Percentiles rank a stretch among this genome's conserved stretches.
These are phyloP conservation scores for Phortica okadai DNA, from an alignment of 2,888 invertebrate species.

Conservation along the genomic window DNA sequence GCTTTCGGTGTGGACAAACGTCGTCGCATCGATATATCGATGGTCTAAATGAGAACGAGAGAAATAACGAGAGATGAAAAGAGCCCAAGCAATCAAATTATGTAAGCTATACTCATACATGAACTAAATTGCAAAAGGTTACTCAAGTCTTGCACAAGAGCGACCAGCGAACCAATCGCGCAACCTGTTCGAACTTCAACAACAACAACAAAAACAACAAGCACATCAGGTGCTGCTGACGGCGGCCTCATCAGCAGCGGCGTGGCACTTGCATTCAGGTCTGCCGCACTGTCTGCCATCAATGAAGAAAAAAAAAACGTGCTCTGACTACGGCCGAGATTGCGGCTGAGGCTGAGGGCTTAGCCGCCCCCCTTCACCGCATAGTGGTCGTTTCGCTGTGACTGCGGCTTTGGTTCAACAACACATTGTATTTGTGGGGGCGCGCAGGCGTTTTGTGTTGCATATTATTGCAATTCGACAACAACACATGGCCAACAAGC, in stretches of 20 bases:
- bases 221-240: slow-evolving; percentile 54
- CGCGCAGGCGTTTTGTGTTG: slow-evolving; percentile 35
- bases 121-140: slow-evolving; percentile 27
- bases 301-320: slow-evolving; percentile 1
- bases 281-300: not conserved
- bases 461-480: slow-evolving; percentile 44
- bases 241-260: slow-evolving; percentile 51
- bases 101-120: slow-evolving; percentile 24
- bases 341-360: not conserved
- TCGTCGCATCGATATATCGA: slow-evolving; percentile 84
- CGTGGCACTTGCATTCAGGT: slow-evolving; percentile 44
- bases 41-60: slow-evolving; percentile 53
- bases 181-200: slow-evolving; percentile 21
- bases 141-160: slow-evolving; percentile 45
- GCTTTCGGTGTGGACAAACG: slow-evolving; percentile 86
- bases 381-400: not conserved
- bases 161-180: slow-evolving; percentile 16
- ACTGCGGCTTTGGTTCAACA: too few species aligned
- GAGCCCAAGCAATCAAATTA: slow-evolving; percentile 5
- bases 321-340: not conserved
- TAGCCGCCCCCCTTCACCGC: not conserved
- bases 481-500: slow-evolving; percentile 52
- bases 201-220: slow-evolving; percentile 41
- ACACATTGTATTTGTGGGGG: slow-evolving; percentile 43
- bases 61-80: not conserved